phyloP scores from a whole-genome alignment of 2,888 invertebrate species.

The Aphodius sticticus region DNA sequence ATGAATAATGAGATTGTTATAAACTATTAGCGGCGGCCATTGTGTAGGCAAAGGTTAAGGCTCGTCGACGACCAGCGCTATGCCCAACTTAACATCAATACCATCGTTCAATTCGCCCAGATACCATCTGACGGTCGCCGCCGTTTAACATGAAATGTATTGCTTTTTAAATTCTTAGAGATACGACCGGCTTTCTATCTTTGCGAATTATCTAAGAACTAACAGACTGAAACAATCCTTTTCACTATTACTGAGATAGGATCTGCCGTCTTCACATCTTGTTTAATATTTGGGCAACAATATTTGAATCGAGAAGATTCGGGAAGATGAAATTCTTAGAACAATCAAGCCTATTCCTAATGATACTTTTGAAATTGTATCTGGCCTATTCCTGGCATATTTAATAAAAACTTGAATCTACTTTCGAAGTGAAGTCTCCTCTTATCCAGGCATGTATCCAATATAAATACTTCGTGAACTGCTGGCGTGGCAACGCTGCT shows the following conservation, averaged over 20 bases:
- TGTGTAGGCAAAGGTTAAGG: conserved; percentile 35
- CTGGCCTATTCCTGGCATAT: too few relatives aligned
- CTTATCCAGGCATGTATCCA: not conserved
- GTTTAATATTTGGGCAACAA: not conserved
- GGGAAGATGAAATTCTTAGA: not conserved
- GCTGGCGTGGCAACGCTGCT: not conserved
- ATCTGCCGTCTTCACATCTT: not conserved
- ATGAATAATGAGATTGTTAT: conserved; percentile 47
- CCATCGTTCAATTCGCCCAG: conserved; percentile 29
- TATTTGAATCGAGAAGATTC: not conserved
- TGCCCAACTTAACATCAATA: conserved; percentile 23
- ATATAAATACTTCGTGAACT: not conserved
- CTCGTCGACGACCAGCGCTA: conserved; percentile 16
- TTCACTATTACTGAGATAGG: not conserved
- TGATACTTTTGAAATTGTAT: too few relatives aligned
- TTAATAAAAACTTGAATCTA: too few relatives aligned
- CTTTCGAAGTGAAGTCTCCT: not conserved
- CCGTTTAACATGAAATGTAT: conserved; percentile 4
- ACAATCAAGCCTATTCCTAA: not conserved
- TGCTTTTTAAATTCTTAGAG: not conserved
- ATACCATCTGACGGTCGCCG: conserved; percentile 25
- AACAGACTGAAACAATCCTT: not conserved
- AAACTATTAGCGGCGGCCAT: conserved; percentile 43
- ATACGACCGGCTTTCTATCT: not conserved
- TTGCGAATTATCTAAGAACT: not conserved